Conservation (phyloP, 2,888 invertebrate species). For the Dione juno region DNA sequence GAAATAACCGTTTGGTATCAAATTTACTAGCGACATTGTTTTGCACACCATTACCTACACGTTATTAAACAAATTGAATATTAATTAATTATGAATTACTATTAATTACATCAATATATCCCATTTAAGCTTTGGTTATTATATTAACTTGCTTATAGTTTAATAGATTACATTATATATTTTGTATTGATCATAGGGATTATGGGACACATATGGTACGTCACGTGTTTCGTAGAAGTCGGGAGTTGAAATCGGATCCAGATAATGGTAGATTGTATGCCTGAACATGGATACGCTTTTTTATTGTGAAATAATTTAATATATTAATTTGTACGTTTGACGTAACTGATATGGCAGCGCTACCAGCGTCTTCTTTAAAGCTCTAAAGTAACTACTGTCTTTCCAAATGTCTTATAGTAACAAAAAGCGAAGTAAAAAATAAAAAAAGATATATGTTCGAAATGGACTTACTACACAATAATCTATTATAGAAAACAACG, state of each 20-base stretch:
- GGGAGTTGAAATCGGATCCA: not conserved
- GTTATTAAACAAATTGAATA: slow-evolving; percentile 37
- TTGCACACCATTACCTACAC: slow-evolving; percentile 27
- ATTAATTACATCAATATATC: slow-evolving; percentile 36
- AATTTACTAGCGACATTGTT: slow-evolving; percentile 29
- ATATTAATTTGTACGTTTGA: too few relatives aligned
- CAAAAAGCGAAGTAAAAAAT: not conserved
- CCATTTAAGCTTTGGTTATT: slow-evolving; percentile 25
- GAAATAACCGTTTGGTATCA: slow-evolving; percentile 25
- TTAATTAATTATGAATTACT: slow-evolving; percentile 37
- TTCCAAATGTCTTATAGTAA: too few relatives aligned
- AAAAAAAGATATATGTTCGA: not conserved
- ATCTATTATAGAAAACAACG: not conserved
- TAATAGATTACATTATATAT: slow-evolving; percentile 16
- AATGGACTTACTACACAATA: not conserved
- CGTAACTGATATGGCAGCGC: too few relatives aligned
- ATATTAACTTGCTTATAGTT: slow-evolving; percentile 18
- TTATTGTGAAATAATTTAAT: too few relatives aligned
- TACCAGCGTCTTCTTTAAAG: too few relatives aligned
- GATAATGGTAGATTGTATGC: not conserved
- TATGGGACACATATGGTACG: not conserved
- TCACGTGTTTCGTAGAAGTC: not conserved
- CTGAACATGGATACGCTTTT: too few relatives aligned
- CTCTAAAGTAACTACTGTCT: too few relatives aligned
- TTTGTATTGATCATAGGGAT: not conserved